Base-by-base conservation (phyloP, 2,113 vertebrate species). In the Lates calcarifer region DNA sequence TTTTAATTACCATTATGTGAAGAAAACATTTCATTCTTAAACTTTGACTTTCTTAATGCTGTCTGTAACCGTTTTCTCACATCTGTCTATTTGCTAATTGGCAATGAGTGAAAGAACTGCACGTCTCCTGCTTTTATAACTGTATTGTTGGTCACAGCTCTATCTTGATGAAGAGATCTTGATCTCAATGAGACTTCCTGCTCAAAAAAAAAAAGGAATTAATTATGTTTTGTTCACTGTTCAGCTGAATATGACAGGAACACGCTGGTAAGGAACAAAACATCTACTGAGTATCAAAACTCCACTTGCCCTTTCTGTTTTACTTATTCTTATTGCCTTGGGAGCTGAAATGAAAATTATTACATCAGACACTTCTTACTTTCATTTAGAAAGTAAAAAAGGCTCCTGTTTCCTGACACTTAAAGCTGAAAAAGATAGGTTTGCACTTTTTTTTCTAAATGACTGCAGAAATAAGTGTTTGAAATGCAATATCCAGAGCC, bases 51-150 rank as follows among this genome's bases (percentile, higher is more conserved):
- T 63, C 62, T 55, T 74, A 67, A 77, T 64, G 58, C 18, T 26
- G 39, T 22, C 60, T 26, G 4, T 11, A 31, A 33, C 37, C 4
- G 13, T 41, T 61, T 83, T 51, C 70, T 81, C 85, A 72, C 58
- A 45, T 74, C 35, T 49, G 12, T 58, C n/a, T 5, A 20, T 63
- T 74, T 35, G 63, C 66, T 83, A 89, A 89, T 87, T 89, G 65
- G 29, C 67, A 62, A 55, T 0, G n/a, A 1, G 67, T 29, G 63
- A 63, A 13, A 22, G 65, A 72, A 37, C 20, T 1, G 37, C 68
- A 70, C 3, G 45, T 26, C 35, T 76, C 43, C 0, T 14, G 17
- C 55, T 64, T 61, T 67, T 66, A 39, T 12, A 51, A 35, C 33
- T 37, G 63, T 5, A 33, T 15, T 35, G 49, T 72, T 67, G 26